Base-by-base conservation (phyloP, 2,113 vertebrate genomes). In the Podocnemis expansa region DNA sequence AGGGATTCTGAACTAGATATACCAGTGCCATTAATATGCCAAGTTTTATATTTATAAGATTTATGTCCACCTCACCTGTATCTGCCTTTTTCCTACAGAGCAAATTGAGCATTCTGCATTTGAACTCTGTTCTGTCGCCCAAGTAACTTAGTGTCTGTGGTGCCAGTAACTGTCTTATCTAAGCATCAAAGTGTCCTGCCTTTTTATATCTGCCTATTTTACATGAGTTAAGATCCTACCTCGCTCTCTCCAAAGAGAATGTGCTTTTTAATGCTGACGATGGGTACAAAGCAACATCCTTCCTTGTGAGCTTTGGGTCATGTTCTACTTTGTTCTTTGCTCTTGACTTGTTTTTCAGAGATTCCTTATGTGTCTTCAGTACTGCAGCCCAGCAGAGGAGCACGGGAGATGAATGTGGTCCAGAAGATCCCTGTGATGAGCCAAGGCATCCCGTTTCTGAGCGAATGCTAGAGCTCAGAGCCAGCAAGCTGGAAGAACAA, bases 401-500 rank as follows among this genome's bases (percentile, higher is more conserved):
- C 31, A 96, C 98, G 73, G 98, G 98, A 60, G 98, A 98, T 0
- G 98, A 98, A 82, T 98, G 98, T 87, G 97, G 96, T 70, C 97
- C 98, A 1, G 98, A 98, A 80, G 98, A 98, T 13, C 96, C 97
- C 80, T 93, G 43, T 6, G 97, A 97, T 41, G 98, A 97, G 55
- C 91, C 97, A 10, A 97, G 97, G 67, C 98, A 98, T 52, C 94
- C 98, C 29, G 94, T 98, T 80, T 94, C 96, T 47, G 96, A 98
- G 63, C 95, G 93, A 92, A 91, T 97, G 80, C 96, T 98, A 78
- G 97, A 98, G 92, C 96, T 97, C 85, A 99, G 97, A 97, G 97
- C 98, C 67, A 93, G 95, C 93, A 98, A 98, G 95, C 97, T 99
- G 84, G 98, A 99, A 80, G 98, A 98, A 78, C 98, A 99, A 97